A percentile compares a stretch with the other conserved stretches of the same genome.
Evolutionary conservation across 2,888 invertebrate genomes (phyloP).

Genomic region (Belgica antarctica): DNA sequence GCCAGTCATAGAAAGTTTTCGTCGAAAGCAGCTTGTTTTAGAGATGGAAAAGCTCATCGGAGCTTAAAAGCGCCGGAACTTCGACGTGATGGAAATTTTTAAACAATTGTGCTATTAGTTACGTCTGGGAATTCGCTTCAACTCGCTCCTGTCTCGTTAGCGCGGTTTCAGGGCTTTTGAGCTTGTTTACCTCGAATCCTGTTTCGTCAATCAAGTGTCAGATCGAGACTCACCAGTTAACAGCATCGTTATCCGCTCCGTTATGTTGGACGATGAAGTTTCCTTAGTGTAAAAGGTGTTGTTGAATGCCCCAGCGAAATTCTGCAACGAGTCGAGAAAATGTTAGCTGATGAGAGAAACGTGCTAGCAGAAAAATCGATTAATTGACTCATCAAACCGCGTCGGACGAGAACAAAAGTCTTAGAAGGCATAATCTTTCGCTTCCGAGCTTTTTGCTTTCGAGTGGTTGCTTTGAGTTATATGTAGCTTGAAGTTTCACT

Average conservation of each 20-base stretch:
- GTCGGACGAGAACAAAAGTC: not conserved
- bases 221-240: slow-evolving; percentile 25
- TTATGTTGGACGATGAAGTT: too few species aligned
- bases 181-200: not conserved
- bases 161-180: not conserved
- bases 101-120: too few species aligned
- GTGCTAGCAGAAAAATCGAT: not conserved
- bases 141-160: not conserved
- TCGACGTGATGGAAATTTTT: slow-evolving; percentile 3
- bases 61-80: not conserved
- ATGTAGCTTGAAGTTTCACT: too few species aligned
- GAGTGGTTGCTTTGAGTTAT: too few species aligned
- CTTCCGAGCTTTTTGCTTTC: too few species aligned
- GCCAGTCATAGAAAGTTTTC: too few species aligned
- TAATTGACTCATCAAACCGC: not conserved
- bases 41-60: not conserved
- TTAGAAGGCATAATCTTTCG: too few species aligned
- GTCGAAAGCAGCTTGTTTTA: not conserved
- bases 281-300: slow-evolving; percentile 5
- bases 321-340: not conserved
- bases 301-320: not conserved
- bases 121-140: not conserved
- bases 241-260: slow-evolving; percentile 16
- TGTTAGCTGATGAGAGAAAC: not conserved
- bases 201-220: not conserved